Percentiles rank a stretch among this genome's conserved stretches.
Evolutionary conservation across 2,797 vertebrate genomes (phyloP).

Genomic region (Macroramphosus scolopax): DNA sequence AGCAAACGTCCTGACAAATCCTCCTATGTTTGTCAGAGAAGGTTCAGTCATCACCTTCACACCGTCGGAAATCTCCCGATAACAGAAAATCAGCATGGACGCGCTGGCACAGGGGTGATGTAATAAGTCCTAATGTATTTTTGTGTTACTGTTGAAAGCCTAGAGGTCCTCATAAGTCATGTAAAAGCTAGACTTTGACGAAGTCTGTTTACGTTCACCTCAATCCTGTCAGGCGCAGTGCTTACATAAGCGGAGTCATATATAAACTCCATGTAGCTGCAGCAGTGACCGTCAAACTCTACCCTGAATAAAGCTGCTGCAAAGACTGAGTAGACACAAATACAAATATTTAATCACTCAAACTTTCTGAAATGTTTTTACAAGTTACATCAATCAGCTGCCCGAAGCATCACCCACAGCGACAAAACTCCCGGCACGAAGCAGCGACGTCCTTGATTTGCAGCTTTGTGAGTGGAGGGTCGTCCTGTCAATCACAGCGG

Average conservation of each 20-base stretch:
- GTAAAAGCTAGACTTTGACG: constrained; percentile 46
- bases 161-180: no score
- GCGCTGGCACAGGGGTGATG: constrained; percentile 7
- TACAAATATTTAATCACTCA: constrained; percentile 35
- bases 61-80: no score
- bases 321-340: constrained; percentile 38
- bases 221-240: constrained; percentile 30
- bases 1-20: no score
- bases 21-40: no score
- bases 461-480: constrained; percentile 79
- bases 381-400: constrained; percentile 52
- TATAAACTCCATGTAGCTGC: constrained; percentile 46
- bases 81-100: no score
- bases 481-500: constrained; percentile 80
- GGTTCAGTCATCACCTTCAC: no score
- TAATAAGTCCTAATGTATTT: constrained; percentile 10
- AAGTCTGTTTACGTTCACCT: constrained; percentile 44
- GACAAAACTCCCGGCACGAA: constrained; percentile 51
- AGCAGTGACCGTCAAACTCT: constrained; percentile 22
- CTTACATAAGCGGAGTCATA: constrained; percentile 51
- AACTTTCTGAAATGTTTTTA: constrained; percentile 43
- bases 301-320: constrained; percentile 26
- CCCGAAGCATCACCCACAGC: constrained; percentile 55
- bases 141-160: constrained; percentile 21
- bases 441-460: constrained; percentile 34